Evolutionary conservation across 2,888 invertebrate genomes (phyloP), one percentile per base, ranked within the genome.

Genomic region (Blastobasis lacticolella): DNA sequence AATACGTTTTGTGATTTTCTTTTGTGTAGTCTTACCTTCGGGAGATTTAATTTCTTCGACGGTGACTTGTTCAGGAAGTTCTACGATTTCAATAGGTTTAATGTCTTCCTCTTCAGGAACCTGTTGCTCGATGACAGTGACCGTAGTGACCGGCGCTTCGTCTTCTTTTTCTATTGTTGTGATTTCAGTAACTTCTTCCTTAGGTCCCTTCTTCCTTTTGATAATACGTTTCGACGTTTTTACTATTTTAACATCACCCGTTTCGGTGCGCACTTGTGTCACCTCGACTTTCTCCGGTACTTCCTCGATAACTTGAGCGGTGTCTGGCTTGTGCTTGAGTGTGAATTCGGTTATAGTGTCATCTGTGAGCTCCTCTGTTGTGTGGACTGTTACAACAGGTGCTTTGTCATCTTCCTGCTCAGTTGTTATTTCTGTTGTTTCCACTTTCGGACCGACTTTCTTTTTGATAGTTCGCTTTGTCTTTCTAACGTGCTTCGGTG

Each of bases 131-230:
- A 52, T 75, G 59, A 62, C 57, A 0, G 58, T 54, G 0, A 81
- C 69, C 0, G 73, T 78, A 0, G 73, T 77, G 1, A 74, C 61
- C 0, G 79, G 75, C 1, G 59, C 62, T 49, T 80, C 72, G 37
- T 75, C 78, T 4, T 81, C 78, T 51, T 79, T 77, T 54, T 83
- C 73, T 10, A 81, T 69, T 23, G 88, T 88, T 4, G 80, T 71
- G 36, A 81, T 81, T 63, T 82, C 82, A 2, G 89, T 85, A 40
- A 82, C 72, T 60, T 87, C 83, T 55, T 80, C 67, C 49, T 86
- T 84, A 0, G 67, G 66, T 1, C 81, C 89, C 49, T 76, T 80
- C 53, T 71, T 75, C 47, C 83, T 83, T 57, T 81, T 89, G 2
- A 88, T 78, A 1, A 78, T 71, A 3, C 84, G 82, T 57, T 78